phyloP scores from a whole-genome alignment of 2,113 vertebrate genomes.

The Oreochromis tanganicae region DNA sequence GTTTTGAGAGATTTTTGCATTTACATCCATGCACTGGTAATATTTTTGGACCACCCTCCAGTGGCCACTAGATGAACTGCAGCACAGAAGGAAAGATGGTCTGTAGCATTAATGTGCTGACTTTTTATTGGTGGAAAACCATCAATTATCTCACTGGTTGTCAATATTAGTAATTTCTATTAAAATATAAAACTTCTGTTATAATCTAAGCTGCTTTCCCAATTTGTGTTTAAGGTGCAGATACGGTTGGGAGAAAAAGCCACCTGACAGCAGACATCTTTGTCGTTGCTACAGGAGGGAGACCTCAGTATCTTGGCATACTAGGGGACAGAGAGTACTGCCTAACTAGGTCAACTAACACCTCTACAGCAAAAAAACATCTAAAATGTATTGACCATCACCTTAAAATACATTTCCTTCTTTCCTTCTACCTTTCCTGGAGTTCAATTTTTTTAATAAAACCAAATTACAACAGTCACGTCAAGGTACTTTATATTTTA shows the following conservation, averaged over 20 bases:
- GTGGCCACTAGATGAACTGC: background rate
- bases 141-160: background rate
- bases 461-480: background rate
- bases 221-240: constrained; percentile 36
- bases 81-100: background rate
- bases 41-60: background rate
- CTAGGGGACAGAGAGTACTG: constrained; percentile 80
- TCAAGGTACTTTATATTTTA: background rate
- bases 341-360: constrained; percentile 75
- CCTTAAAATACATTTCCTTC: background rate
- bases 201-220: background rate
- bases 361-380: background rate
- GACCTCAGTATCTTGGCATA: constrained; percentile 72
- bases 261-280: constrained; percentile 75
- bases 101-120: background rate
- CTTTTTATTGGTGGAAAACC: background rate
- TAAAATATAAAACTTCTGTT: background rate
- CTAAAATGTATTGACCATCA: background rate
- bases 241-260: constrained; percentile 71
- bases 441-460: background rate
- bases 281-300: constrained; percentile 80
- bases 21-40: background rate
- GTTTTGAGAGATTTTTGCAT: background rate
- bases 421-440: background rate
- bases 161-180: background rate